Base-by-base conservation (phyloP, 2,888 invertebrate genomes). In the Desoria tigrina region DNA sequence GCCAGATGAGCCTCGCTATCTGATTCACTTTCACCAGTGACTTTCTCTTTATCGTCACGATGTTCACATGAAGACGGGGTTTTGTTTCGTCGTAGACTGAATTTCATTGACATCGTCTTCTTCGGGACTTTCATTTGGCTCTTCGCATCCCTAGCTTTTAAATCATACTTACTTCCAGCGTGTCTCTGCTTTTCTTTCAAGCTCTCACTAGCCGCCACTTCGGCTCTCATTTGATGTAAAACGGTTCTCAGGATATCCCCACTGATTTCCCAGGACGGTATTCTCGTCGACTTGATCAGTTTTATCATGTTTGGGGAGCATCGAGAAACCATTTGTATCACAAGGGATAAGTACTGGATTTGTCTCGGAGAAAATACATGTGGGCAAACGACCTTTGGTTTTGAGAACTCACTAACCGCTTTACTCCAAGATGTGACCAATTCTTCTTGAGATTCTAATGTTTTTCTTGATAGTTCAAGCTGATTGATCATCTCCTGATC, bases 251-350 rank as follows among this genome's bases (percentile, higher is more conserved):
- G 42, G 18, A 75, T 68, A 51, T 75, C 75, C 2, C 75, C 75
- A 57, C 70, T 72, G 3, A 75, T 74, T 68, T 75, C 75, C 75
- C 75, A 75, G 14, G 72, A 65, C 0, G 74, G 69, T 18, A 74
- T 50, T 39, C 68, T 68, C 7, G 54, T 60, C 23, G 56, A 57
- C 16, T 63, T 45, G 18, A 66, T 42, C 24, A 62, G 63, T 51
- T 66, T 66, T 1, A 70, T 65, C 21, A 66, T 63, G 24, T 63
- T 68, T 0, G 73, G 67, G 23, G 71, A 71, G 42, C 66, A 71
- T 54, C 63, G 56, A 1, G 67, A 66, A 6, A 72, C 61, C 23
- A 64, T 65, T 37, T 65, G 59, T 56, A 75, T 73, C 16, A 75
- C 68, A 9, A 63, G 42, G 1, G 74, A 67, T 37, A 75, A 51